Evolutionary conservation across 2,888 invertebrate species (phyloP).

Genomic region (Augiades crinisus): DNA sequence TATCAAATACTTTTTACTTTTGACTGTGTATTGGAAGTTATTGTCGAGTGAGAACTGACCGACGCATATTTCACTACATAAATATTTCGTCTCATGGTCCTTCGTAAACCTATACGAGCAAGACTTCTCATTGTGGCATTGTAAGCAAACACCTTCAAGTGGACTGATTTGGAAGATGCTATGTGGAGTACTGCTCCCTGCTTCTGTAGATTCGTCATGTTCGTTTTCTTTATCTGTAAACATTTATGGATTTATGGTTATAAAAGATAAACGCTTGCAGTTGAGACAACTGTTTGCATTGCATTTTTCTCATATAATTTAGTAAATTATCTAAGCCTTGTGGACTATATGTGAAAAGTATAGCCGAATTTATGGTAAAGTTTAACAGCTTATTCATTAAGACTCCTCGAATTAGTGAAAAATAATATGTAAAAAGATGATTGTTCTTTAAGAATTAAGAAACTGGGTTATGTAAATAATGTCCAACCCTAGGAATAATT

Average conservation of each 20-base stretch:
- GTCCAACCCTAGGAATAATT: no score
- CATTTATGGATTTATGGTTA: background rate
- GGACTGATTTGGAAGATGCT: conserved; percentile 65
- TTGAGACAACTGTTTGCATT: no score
- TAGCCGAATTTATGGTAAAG: no score
- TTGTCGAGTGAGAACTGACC: conserved; percentile 62
- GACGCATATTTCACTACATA: conserved; percentile 78
- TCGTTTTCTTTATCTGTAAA: conserved; percentile 72
- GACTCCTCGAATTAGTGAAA: no score
- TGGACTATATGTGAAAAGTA: no score
- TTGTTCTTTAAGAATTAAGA: no score
- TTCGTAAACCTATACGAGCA: conserved; percentile 59
- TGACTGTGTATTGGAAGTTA: conserved; percentile 51
- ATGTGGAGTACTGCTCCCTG: conserved; percentile 53
- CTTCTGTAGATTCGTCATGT: conserved; percentile 66
- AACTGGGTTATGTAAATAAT: no score
- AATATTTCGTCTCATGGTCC: conserved; percentile 49
- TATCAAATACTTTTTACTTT: conserved; percentile 60
- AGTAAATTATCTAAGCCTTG: no score
- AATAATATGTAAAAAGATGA: no score
- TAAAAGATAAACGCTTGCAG: no score
- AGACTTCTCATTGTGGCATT: conserved; percentile 57
- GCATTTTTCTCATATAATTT: no score
- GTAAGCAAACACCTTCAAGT: conserved; percentile 62
- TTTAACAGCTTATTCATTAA: no score